Base-by-base conservation (phyloP, 2,888 invertebrate species). In the Polyploca ridens region DNA sequence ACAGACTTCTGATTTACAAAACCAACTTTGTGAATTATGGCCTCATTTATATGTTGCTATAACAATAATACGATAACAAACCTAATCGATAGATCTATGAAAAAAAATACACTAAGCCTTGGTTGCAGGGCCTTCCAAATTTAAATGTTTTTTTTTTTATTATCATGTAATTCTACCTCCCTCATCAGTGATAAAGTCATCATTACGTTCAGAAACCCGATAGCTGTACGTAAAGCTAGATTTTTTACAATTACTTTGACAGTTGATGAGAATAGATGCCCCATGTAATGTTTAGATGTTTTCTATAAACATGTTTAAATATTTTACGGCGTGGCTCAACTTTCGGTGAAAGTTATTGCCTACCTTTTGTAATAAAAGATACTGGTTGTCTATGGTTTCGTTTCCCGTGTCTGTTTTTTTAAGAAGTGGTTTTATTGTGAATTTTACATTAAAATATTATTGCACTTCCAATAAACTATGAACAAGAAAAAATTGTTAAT, bases 141-240 rank as follows among this genome's bases (percentile, higher is more conserved):
- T 54, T 19, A 54, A 54, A 54, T 54, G 54, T 54, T 14, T 54
- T 19, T 35, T n/a, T 27, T 35, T 54, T 54, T 54, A 54, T 54
- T 54, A 19, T 8, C 54, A 7, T 54, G 54, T 54, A 54, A 54
- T 54, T 10, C 19, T 54, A 54, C 54, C 19, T 19, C 2, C 16
- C 8, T 54, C 19, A 54, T 54, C 54, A 54, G 54, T 54, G 54
- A 54, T 54, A 54, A 54, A 54, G 54, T n/a, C 54, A 54, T 54
- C 54, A 54, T 54, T 54, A 54, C 54, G 54, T 10, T 54, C 1
- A 19, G 54, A 19, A 54, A 54, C 54, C 54, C 19, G 54, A 54
- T 54, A 54, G 7, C 10, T 10, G 54, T 14, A 6, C 54, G 6
- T 54, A 19, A 54, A 54, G 16, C 54, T 54, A 54, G 54, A 54